phyloP scores from a whole-genome alignment of 2,888 invertebrate species.

The Biston stratarius region DNA sequence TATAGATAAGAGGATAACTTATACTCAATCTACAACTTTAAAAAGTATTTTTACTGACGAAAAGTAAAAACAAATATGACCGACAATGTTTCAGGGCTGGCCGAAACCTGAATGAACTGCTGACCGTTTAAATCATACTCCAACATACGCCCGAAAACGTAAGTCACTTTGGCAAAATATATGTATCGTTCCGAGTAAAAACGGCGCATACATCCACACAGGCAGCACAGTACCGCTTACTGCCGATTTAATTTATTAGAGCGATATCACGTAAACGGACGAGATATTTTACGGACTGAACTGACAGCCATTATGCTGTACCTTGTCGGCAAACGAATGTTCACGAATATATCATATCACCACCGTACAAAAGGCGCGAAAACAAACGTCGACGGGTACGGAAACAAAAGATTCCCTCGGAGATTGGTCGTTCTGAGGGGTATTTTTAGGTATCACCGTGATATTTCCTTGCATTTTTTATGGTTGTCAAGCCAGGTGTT shows the following conservation, averaged over 20 bases:
- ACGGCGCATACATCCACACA: conserved; percentile 19
- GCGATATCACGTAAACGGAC: conserved; percentile 36
- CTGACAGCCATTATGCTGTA: conserved; percentile 43
- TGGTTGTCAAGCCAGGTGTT: neutral
- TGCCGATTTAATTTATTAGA: conserved; percentile 37
- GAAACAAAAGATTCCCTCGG: conserved; percentile 22
- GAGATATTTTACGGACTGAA: conserved; percentile 37
- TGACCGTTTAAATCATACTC: too few relatives aligned
- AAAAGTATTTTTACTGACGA: too few relatives aligned
- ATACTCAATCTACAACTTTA: too few relatives aligned
- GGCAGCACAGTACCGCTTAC: conserved; percentile 24
- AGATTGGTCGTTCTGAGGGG: conserved; percentile 3
- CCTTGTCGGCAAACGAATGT: conserved; percentile 38
- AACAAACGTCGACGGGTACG: conserved; percentile 14
- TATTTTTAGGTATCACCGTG: neutral
- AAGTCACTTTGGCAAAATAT: conserved; percentile 6
- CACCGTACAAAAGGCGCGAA: conserved; percentile 35
- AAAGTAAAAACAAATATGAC: neutral
- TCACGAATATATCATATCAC: conserved; percentile 39
- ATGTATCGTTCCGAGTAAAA: conserved; percentile 11
- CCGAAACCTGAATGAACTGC: too few relatives aligned
- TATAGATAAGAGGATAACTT: too few relatives aligned
- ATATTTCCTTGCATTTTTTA: neutral
- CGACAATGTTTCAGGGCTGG: too few relatives aligned
- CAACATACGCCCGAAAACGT: neutral